Conservation (phyloP, 1,140 invertebrate genomes). For the Danaus melanippus region DNA sequence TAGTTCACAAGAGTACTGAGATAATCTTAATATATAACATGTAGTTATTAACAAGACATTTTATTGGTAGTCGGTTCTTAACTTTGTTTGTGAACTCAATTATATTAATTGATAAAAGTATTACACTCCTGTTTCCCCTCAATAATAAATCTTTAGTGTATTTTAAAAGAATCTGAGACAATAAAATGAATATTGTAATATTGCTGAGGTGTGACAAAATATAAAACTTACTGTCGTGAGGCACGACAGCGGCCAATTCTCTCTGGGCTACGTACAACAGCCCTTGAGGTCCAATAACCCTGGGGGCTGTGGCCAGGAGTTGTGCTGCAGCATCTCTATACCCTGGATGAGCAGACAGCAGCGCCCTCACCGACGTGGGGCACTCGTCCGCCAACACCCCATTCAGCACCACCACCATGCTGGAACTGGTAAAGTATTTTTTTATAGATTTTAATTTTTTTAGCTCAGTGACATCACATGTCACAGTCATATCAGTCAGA, state of each 20-base stretch:
- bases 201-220: neutral
- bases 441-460: no score
- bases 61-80: neutral
- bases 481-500: no score
- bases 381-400: constrained; percentile 89
- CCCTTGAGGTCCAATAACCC: constrained; percentile 86
- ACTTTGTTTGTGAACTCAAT: no score
- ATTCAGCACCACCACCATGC: constrained; percentile 90
- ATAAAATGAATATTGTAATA: no score
- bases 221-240: constrained; percentile 87
- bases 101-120: no score
- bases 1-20: no score
- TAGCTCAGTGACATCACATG: no score
- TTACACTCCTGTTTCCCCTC: no score
- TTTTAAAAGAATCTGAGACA: neutral
- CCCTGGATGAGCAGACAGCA: constrained; percentile 86
- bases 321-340: constrained; percentile 88
- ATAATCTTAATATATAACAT: no score
- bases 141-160: no score
- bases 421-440: constrained; percentile 32
- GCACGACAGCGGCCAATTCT: constrained; percentile 90
- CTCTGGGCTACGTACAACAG: constrained; percentile 91
- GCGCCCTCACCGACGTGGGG: constrained; percentile 82
- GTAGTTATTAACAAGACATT: neutral
- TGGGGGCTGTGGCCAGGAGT: constrained; percentile 81